Percentiles rank a stretch among this genome's conserved stretches.
These are phyloP conservation scores for Tangachromis dhanisi DNA, from an alignment of 2,113 vertebrate species.

Conservation along the genomic window DNA sequence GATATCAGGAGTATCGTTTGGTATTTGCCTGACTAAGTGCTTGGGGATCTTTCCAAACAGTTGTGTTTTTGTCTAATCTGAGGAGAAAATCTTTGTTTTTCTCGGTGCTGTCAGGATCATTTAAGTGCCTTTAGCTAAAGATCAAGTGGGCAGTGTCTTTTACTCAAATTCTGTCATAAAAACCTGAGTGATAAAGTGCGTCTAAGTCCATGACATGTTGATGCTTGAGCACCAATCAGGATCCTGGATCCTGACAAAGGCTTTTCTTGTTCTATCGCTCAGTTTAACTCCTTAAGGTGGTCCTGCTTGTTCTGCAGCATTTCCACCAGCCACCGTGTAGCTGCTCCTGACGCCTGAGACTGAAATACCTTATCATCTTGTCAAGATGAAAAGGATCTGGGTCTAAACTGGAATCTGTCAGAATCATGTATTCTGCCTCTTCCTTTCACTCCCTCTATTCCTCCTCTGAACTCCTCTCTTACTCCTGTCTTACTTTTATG, in stretches of 20 bases:
- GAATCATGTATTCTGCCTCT: neutral
- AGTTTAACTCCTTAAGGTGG: neutral
- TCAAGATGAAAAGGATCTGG: neutral
- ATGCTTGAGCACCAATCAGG: neutral
- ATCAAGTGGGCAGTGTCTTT: neutral
- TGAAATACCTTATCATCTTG: neutral
- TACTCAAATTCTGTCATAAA: neutral
- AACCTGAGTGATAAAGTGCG: neutral
- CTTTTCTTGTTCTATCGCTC: neutral
- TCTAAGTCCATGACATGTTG: neutral
- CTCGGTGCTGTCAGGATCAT: neutral
- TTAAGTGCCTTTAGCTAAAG: neutral
- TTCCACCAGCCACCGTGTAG: neutral
- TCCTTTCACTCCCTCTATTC: neutral
- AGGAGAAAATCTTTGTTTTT: neutral
- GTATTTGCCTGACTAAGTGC: neutral
- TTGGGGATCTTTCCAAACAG: neutral
- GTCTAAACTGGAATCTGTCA: neutral
- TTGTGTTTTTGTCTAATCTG: neutral
- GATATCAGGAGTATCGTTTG: neutral
- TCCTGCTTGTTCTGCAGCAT: neutral
- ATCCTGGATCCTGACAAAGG: neutral
- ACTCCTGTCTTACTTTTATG: neutral
- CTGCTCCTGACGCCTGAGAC: neutral
- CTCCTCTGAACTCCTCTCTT: neutral